Evolutionary conservation across 2,888 invertebrate species (phyloP).

Genomic region (Cantharis rufa): DNA sequence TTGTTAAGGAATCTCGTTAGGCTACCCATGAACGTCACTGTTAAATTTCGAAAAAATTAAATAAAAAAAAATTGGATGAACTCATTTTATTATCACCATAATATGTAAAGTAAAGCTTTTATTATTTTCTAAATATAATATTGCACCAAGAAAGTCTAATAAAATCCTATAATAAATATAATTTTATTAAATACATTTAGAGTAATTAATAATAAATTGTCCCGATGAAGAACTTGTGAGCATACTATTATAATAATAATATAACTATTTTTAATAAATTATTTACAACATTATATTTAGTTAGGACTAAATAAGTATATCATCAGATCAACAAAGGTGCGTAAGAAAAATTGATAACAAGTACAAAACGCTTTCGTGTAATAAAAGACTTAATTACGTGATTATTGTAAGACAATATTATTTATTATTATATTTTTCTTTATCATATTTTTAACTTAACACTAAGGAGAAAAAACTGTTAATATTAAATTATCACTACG

Average conservation of each 20-base stretch:
- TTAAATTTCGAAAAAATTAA: background rate
- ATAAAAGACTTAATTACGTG: conserved; percentile 2
- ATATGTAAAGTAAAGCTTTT: conserved; percentile 33
- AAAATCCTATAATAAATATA: conserved; percentile 30
- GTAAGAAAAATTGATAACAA: background rate
- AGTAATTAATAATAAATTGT: conserved; percentile 19
- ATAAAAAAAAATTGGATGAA: conserved; percentile 30
- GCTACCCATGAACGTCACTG: too few relatives aligned
- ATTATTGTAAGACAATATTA: background rate
- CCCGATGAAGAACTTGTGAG: conserved; percentile 45
- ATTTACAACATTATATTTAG: conserved; percentile 36
- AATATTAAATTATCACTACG: background rate
- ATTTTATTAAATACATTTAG: conserved; percentile 22
- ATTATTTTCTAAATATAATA: conserved; percentile 34
- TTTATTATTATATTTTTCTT: background rate
- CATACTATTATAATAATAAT: conserved; percentile 38
- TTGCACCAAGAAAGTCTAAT: conserved; percentile 45
- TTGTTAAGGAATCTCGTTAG: too few relatives aligned
- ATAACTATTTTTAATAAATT: conserved; percentile 30
- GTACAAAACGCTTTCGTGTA: background rate
- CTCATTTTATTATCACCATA: conserved; percentile 33
- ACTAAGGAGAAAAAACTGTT: background rate
- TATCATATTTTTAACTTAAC: background rate
- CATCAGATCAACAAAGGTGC: conserved; percentile 10
- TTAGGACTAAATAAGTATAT: background rate